Evolutionary conservation across 1,140 invertebrate genomes (phyloP).

Genomic region (Battus philenor): DNA sequence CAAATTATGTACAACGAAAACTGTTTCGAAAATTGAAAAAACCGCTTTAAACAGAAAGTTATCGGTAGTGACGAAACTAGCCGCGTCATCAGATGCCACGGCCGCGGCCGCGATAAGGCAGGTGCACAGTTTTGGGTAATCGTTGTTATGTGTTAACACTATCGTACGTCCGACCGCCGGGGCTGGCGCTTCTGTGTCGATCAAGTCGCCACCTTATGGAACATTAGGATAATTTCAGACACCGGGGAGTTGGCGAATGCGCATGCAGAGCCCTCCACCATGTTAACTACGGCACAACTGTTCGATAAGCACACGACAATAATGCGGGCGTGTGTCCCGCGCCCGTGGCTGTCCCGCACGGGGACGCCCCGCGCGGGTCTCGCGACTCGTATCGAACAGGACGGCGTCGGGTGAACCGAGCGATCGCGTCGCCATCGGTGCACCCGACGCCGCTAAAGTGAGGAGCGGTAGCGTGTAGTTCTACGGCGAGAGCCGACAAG

Average conservation of each 20-base stretch:
- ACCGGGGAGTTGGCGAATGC: slow-evolving; percentile 4
- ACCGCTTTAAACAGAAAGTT: too few relatives aligned
- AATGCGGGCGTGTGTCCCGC: slow-evolving; percentile 7
- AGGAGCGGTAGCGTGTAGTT: slow-evolving; percentile 72
- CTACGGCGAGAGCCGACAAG: slow-evolving; percentile 39
- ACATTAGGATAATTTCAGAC: too few relatives aligned
- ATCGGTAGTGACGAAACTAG: too few relatives aligned
- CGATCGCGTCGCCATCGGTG: slow-evolving; percentile 17
- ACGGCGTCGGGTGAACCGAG: neutral
- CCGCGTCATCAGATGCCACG: too few relatives aligned
- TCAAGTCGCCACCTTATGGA: too few relatives aligned
- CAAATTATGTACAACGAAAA: too few relatives aligned
- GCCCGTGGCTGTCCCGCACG: neutral
- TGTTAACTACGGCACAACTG: slow-evolving; percentile 3
- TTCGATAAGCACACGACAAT: slow-evolving; percentile 7
- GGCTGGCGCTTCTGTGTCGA: too few relatives aligned
- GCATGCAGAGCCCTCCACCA: slow-evolving; percentile 4
- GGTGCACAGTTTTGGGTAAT: too few relatives aligned
- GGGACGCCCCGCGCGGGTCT: neutral
- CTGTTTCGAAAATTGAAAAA: too few relatives aligned
- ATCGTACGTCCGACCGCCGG: too few relatives aligned
- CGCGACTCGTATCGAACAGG: neutral
- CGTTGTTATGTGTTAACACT: too few relatives aligned
- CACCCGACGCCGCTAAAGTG: slow-evolving; percentile 26
- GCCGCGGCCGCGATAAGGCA: too few relatives aligned